phyloP scores from a whole-genome alignment of 2,888 invertebrate species.

The Eilema depressum region DNA sequence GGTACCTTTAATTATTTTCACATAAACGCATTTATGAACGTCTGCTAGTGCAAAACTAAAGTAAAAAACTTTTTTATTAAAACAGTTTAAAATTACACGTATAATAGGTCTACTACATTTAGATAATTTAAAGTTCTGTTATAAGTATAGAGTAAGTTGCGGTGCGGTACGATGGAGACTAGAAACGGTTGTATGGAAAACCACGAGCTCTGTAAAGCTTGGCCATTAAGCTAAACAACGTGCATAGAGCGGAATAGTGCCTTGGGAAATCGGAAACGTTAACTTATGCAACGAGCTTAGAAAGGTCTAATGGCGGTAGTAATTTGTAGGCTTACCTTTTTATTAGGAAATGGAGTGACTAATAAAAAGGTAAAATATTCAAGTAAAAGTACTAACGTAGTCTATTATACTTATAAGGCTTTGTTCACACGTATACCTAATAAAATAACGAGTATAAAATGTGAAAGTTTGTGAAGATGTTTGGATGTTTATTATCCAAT shows the following conservation, averaged over 20 bases:
- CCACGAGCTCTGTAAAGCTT: conserved; percentile 23
- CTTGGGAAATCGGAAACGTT: conserved; percentile 24
- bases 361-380: conserved; percentile 1
- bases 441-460: too few species aligned
- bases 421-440: not conserved
- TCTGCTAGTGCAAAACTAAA: not conserved
- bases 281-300: conserved; percentile 24
- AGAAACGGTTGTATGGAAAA: conserved; percentile 31
- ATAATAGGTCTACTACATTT: not conserved
- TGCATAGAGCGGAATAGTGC: conserved; percentile 14
- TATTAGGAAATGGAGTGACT: not conserved
- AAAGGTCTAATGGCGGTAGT: conserved; percentile 38
- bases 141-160: conserved; percentile 6
- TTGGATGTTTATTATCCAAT: too few species aligned
- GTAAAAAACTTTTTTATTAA: not conserved
- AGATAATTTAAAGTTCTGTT: not conserved
- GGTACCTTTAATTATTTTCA: not conserved
- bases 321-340: not conserved
- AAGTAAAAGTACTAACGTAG: not conserved
- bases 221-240: conserved; percentile 38
- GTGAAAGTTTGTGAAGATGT: too few species aligned
- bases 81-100: not conserved
- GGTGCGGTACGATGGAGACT: not conserved
- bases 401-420: not conserved
- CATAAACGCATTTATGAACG: not conserved